A percentile compares a stretch with the other conserved stretches of the same genome.
These are phyloP conservation scores for Drosophila ambigua DNA, from an alignment of 1,140 invertebrate species.

Conservation along the genomic window DNA sequence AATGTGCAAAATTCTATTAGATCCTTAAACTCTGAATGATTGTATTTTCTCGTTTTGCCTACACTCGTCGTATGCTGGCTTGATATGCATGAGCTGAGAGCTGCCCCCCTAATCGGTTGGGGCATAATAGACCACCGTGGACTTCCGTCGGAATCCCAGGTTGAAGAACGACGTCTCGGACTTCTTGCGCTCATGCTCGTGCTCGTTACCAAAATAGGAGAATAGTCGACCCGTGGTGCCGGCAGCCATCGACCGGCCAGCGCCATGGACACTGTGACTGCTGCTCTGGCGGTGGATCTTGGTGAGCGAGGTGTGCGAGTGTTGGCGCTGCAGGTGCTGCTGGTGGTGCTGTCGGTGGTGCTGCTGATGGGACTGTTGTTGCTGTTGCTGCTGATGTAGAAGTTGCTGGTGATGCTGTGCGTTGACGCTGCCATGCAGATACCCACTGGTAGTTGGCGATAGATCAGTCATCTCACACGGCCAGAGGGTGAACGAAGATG, in stretches of 20 bases:
- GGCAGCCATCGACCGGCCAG: slow-evolving; percentile 46
- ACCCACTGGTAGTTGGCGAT: slow-evolving; percentile 81
- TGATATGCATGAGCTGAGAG: slow-evolving; percentile 49
- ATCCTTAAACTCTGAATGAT: slow-evolving; percentile 45
- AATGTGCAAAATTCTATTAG: slow-evolving; percentile 19
- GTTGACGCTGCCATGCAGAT: slow-evolving; percentile 72
- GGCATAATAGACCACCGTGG: slow-evolving; percentile 80
- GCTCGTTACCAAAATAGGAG: slow-evolving; percentile 80
- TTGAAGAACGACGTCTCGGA: slow-evolving; percentile 83
- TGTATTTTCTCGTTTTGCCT: slow-evolving; percentile 33
- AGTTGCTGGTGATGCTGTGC: slow-evolving; percentile 70
- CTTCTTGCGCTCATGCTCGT: slow-evolving; percentile 79
- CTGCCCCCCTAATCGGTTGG: slow-evolving; percentile 46
- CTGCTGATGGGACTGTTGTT: slow-evolving; percentile 43
- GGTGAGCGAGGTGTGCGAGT: slow-evolving; percentile 72
- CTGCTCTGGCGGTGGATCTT: slow-evolving; percentile 75
- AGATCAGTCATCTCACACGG: slow-evolving; percentile 84
- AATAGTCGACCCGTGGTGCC: slow-evolving; percentile 71
- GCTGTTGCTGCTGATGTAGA: slow-evolving; percentile 68
- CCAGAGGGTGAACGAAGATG: slow-evolving; percentile 93
- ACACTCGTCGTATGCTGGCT: not conserved
- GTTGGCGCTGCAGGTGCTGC: slow-evolving; percentile 73
- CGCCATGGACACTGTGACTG: slow-evolving; percentile 64
- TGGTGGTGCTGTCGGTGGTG: slow-evolving; percentile 58
- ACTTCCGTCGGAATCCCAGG: slow-evolving; percentile 79